These are phyloP conservation scores for Oryzias sinensis DNA, from an alignment of 2,797 vertebrate species.

Conservation along the genomic window DNA sequence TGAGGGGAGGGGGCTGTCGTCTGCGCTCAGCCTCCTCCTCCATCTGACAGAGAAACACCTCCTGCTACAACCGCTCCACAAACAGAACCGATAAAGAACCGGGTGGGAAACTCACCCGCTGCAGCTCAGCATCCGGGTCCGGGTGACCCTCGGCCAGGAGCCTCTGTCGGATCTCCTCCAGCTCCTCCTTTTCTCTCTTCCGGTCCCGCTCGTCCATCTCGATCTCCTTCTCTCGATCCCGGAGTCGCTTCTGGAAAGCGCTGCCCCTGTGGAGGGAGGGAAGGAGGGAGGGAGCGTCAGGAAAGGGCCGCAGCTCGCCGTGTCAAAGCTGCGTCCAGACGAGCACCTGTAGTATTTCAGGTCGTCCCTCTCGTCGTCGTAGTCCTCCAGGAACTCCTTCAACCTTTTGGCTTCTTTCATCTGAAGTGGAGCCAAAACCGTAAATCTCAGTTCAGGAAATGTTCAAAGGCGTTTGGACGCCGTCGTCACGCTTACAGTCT, in stretches of 20 bases:
- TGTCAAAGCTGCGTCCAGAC: not conserved
- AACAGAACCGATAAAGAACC: not conserved
- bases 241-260: conserved; percentile 93
- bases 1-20: conserved; percentile 86
- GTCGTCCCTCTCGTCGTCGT: conserved; percentile 96
- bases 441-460: not conserved
- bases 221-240: conserved; percentile 95
- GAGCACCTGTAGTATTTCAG: conserved; percentile 94
- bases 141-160: conserved; percentile 97
- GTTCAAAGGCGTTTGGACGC: too few relatives aligned
- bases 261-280: conserved; percentile 82
- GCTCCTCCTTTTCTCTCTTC: conserved; percentile 96
- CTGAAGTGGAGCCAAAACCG: conserved; percentile 64
- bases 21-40: conserved; percentile 95
- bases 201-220: conserved; percentile 95
- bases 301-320: not conserved
- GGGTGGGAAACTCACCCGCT: conserved; percentile 81
- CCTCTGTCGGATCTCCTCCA: conserved; percentile 95
- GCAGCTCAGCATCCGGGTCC: conserved; percentile 95
- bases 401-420: conserved; percentile 97
- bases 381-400: conserved; percentile 98
- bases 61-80: not conserved
- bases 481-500: conserved; percentile 79
- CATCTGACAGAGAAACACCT: conserved; percentile 76
- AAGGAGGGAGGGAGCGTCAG: not conserved